Percentiles rank a stretch among this genome's conserved stretches.
phyloP scores from a whole-genome alignment of 2,888 invertebrate genomes.

The Andrena hattorfiana region DNA sequence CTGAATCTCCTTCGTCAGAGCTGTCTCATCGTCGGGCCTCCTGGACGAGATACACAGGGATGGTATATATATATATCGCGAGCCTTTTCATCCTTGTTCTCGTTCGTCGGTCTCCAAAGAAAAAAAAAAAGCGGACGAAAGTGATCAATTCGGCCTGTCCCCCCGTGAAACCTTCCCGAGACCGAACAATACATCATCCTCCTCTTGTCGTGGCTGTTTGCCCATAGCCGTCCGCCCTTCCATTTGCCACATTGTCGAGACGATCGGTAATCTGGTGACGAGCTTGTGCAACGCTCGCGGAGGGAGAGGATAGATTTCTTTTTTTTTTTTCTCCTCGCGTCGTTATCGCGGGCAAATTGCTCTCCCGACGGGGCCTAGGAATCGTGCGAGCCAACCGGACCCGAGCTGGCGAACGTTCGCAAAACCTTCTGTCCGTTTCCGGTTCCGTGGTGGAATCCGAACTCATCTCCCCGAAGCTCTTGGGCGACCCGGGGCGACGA shows the following conservation, averaged over 20 bases:
- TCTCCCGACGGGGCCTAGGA: too few species aligned
- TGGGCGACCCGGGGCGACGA: too few species aligned
- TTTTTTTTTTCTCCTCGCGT: background rate
- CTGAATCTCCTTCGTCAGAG: background rate
- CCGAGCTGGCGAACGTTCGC: too few species aligned
- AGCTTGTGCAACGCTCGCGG: slow-evolving; percentile 25
- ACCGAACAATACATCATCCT: background rate
- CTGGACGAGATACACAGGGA: background rate
- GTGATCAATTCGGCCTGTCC: slow-evolving; percentile 34
- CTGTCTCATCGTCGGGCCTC: slow-evolving; percentile 9
- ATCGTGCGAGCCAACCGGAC: too few species aligned
- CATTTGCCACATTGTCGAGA: slow-evolving; percentile 50
- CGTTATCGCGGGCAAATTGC: background rate
- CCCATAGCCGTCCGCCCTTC: background rate
- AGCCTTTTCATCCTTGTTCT: slow-evolving; percentile 14
- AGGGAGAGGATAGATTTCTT: background rate
- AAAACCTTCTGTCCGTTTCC: too few species aligned
- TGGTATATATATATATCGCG: background rate
- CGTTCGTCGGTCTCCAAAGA: slow-evolving; percentile 7
- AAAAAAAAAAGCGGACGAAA: slow-evolving; percentile 41
- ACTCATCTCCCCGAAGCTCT: too few species aligned
- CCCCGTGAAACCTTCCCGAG: background rate
- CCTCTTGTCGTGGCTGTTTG: slow-evolving; percentile 2
- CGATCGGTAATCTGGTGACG: slow-evolving; percentile 39
- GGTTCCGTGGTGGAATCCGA: too few species aligned